Conservation (phyloP, 2,888 invertebrate genomes). For the Ophraella communa region DNA sequence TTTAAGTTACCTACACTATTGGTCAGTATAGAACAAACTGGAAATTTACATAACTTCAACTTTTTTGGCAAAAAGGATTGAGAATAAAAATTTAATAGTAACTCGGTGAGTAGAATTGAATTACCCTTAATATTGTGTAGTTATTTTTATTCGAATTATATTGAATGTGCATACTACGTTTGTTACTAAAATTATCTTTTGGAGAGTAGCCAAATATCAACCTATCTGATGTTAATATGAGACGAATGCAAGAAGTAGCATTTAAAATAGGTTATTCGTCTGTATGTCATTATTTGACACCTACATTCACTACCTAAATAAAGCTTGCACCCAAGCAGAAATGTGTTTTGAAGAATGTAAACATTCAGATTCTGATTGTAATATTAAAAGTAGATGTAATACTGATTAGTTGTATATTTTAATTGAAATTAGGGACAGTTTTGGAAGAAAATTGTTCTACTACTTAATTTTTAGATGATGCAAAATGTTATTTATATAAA, state of each 20-base stretch:
- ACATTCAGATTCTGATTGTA: neutral
- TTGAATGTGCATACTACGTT: constrained; percentile 37
- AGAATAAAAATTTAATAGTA: constrained; percentile 40
- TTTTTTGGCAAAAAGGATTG: constrained; percentile 39
- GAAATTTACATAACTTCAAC: constrained; percentile 39
- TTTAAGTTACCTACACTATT: neutral
- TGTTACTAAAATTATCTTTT: constrained; percentile 54
- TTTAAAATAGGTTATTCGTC: constrained; percentile 20
- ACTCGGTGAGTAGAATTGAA: constrained; percentile 49
- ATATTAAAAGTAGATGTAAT: neutral
- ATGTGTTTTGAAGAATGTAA: neutral
- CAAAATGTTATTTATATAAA: no score
- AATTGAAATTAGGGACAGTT: neutral
- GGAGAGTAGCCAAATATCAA: constrained; percentile 46
- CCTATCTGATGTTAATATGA: constrained; percentile 26
- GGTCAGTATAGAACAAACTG: constrained; percentile 1
- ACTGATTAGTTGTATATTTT: neutral
- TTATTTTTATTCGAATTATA: constrained; percentile 37
- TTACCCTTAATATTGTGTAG: constrained; percentile 36
- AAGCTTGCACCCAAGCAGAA: neutral
- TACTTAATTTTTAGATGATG: no score
- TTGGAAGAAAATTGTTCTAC: neutral
- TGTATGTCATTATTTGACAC: neutral
- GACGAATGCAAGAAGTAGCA: constrained; percentile 20
- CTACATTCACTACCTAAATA: neutral